Percentiles rank a stretch among this genome's conserved stretches.
Evolutionary conservation across 2,113 vertebrate species (phyloP).

Genomic region (Microtus pennsylvanicus): DNA sequence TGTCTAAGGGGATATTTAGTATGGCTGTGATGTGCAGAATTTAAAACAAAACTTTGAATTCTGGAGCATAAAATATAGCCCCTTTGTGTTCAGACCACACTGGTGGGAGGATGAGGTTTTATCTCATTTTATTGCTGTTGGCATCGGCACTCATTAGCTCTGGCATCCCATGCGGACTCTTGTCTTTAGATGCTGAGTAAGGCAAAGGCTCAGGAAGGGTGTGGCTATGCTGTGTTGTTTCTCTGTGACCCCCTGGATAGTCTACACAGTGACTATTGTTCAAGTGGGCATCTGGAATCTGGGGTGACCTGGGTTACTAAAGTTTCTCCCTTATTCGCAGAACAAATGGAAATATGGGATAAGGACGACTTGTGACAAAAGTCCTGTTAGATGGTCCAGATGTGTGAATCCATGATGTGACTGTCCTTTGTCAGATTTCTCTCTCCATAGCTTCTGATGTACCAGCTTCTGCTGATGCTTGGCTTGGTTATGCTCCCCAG

Average conservation of each 20-base stretch:
- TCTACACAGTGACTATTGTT: not conserved
- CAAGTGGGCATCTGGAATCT: not conserved
- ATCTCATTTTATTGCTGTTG: slow-evolving; percentile 75
- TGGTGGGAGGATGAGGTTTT: slow-evolving; percentile 70
- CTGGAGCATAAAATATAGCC: slow-evolving; percentile 83
- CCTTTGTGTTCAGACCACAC: slow-evolving; percentile 77
- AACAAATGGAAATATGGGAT: slow-evolving; percentile 1
- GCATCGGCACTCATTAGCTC: slow-evolving; percentile 79
- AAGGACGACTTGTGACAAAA: not conserved
- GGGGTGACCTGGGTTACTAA: not conserved
- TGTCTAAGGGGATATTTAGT: slow-evolving; percentile 91
- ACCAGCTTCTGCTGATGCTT: not conserved
- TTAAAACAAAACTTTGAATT: slow-evolving; percentile 90
- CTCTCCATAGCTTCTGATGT: not conserved
- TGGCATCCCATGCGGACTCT: not conserved
- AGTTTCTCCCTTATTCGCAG: not conserved
- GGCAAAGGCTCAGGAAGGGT: slow-evolving; percentile 59
- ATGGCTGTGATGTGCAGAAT: slow-evolving; percentile 91
- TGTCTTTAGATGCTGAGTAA: slow-evolving; percentile 68
- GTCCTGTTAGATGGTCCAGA: not conserved
- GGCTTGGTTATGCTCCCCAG: not conserved
- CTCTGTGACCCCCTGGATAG: not conserved
- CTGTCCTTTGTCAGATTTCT: not conserved
- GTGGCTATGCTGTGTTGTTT: slow-evolving; percentile 74
- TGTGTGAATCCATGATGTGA: not conserved